These are phyloP conservation scores for Homarus gammarus DNA, from an alignment of 2,888 invertebrate genomes.

Conservation along the genomic window DNA sequence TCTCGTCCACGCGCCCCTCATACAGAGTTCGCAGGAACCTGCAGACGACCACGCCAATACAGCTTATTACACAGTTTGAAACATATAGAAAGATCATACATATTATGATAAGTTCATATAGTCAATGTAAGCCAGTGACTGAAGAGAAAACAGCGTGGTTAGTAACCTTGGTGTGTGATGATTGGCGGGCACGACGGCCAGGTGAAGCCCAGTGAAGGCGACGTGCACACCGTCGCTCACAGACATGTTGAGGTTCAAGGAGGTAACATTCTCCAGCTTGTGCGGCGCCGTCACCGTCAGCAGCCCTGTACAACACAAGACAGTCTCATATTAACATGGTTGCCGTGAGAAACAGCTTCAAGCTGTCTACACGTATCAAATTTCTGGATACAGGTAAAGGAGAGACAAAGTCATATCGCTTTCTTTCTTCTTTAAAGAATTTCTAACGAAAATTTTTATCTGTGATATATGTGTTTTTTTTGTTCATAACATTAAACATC, in stretches of 20 bases:
- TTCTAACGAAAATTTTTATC: not conserved
- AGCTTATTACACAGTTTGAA: no score
- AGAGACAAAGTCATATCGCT: not conserved
- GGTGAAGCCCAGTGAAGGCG: conserved; percentile 86
- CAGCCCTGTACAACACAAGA: conserved; percentile 82
- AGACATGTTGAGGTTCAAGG: conserved; percentile 88
- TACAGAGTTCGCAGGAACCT: conserved; percentile 62
- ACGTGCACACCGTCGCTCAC: conserved; percentile 96
- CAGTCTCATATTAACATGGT: not conserved
- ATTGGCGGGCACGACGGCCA: conserved; percentile 92
- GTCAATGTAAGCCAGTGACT: conserved; percentile 2
- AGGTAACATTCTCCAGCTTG: conserved; percentile 88
- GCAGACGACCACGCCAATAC: not conserved
- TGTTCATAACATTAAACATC: no score
- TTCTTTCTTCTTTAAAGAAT: not conserved
- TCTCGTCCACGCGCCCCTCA: conserved; percentile 62
- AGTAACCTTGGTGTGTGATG: conserved; percentile 64
- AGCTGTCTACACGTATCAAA: no score
- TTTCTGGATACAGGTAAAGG: no score
- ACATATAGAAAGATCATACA: no score
- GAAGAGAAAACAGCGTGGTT: conserved; percentile 12
- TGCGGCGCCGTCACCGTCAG: conserved; percentile 85
- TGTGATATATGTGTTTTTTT: no score
- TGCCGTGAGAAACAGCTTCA: no score
- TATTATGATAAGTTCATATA: no score